phyloP scores from a whole-genome alignment of 1,140 invertebrate genomes.

The Drosophila yakuba region DNA sequence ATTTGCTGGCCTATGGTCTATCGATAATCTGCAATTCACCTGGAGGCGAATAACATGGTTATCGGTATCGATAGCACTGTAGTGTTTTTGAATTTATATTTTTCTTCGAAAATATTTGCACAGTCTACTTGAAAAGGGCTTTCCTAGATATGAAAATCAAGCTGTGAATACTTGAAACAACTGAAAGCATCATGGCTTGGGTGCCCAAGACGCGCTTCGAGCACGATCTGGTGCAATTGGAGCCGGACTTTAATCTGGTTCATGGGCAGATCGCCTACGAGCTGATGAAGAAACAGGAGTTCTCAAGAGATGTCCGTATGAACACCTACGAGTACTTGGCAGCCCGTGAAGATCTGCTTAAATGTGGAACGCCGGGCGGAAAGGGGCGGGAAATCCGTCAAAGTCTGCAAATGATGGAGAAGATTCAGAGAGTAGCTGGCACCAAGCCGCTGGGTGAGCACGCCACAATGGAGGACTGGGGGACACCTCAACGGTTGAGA shows the following conservation, averaged over 20 bases:
- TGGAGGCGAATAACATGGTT: background rate
- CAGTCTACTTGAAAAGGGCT: background rate
- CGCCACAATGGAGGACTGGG: slow-evolving; percentile 66
- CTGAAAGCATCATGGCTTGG: slow-evolving; percentile 59
- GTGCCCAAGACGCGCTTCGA: slow-evolving; percentile 62
- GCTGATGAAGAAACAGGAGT: slow-evolving; percentile 15
- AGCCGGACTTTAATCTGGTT: slow-evolving; percentile 55
- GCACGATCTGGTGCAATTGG: slow-evolving; percentile 63
- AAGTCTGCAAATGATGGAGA: slow-evolving; percentile 61
- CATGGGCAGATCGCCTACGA: slow-evolving; percentile 58
- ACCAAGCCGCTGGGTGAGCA: slow-evolving; percentile 70
- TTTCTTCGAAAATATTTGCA: background rate
- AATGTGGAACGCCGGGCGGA: background rate
- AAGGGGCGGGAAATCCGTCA: slow-evolving; percentile 34
- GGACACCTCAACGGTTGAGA: slow-evolving; percentile 51
- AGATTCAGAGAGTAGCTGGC: slow-evolving; percentile 62
- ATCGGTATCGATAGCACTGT: slow-evolving; percentile 21
- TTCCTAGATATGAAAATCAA: background rate
- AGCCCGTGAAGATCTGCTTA: background rate
- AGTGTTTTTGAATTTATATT: slow-evolving; percentile 17
- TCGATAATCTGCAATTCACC: slow-evolving; percentile 48
- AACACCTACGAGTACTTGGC: slow-evolving; percentile 37
- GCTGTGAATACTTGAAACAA: background rate
- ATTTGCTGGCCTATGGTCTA: background rate
- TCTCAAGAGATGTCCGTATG: slow-evolving; percentile 30